phyloP scores from a whole-genome alignment of 2,888 invertebrate species.

The Lymantria monacha region DNA sequence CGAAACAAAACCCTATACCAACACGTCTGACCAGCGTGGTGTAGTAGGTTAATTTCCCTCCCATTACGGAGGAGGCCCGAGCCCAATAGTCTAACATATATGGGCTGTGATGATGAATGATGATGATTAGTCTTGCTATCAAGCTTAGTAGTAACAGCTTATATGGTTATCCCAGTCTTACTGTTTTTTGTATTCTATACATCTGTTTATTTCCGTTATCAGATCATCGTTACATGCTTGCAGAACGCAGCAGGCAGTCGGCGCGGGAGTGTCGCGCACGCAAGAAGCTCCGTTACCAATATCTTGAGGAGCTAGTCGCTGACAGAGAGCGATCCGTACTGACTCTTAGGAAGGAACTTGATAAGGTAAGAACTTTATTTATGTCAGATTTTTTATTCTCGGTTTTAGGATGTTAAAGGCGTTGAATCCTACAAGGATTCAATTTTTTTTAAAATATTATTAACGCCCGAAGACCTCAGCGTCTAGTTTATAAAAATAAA shows the following conservation, averaged over 20 bases:
- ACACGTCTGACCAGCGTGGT: no score
- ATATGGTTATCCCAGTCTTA: no score
- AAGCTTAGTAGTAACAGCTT: no score
- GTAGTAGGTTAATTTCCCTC: no score
- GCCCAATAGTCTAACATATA: no score
- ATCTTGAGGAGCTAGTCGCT: constrained; percentile 96
- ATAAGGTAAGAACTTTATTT: constrained; percentile 87
- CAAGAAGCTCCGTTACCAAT: constrained; percentile 98
- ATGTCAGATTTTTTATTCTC: background rate
- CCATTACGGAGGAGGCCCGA: no score
- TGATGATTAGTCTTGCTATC: no score
- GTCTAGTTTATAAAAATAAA: no score
- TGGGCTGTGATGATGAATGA: no score
- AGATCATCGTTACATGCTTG: constrained; percentile 19
- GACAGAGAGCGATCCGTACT: constrained; percentile 96
- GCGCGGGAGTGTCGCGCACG: constrained; percentile 98
- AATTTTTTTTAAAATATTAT: no score
- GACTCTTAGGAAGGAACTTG: constrained; percentile 92
- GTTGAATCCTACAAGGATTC: background rate
- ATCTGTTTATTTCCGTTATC: constrained; percentile 4
- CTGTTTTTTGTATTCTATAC: background rate
- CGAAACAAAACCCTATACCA: no score
- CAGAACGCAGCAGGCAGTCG: constrained; percentile 97
- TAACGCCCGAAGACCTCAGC: no score
- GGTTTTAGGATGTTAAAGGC: background rate